phyloP scores from a whole-genome alignment of 92 coral and sea anemone species.

The Phenganax subtilis region DNA sequence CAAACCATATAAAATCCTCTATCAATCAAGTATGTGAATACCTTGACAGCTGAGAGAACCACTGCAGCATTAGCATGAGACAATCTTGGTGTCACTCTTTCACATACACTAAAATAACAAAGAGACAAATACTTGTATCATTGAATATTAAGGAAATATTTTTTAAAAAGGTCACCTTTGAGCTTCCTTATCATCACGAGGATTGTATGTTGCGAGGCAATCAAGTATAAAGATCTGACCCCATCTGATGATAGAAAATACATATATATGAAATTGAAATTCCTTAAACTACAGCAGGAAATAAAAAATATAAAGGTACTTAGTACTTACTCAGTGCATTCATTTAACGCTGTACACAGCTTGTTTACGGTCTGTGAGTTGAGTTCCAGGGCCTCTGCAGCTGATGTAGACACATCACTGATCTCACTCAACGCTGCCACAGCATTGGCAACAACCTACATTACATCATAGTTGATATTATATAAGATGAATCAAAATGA shows the following conservation, averaged over 20 bases:
- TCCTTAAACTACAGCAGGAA: neutral
- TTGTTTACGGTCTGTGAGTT: conserved; percentile 97
- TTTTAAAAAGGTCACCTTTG: conserved; percentile 60
- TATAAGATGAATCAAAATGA: neutral
- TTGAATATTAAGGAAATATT: neutral
- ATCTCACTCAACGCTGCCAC: conserved; percentile 96
- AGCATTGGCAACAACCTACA: conserved; percentile 97
- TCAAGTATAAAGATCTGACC: conserved; percentile 98
- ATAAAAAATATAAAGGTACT: neutral
- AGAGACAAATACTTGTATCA: neutral
- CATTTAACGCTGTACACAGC: conserved; percentile 90
- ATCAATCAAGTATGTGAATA: neutral
- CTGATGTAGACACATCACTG: conserved; percentile 86
- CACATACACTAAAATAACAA: conserved; percentile 69
- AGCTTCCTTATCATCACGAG: conserved; percentile 96
- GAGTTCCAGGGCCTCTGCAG: conserved; percentile 95
- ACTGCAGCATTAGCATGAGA: conserved; percentile 99
- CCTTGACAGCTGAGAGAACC: conserved; percentile 96
- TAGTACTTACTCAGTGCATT: conserved; percentile 91
- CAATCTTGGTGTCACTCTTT: conserved; percentile 94
- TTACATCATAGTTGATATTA: neutral
- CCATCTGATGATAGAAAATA: conserved; percentile 54
- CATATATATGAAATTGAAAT: neutral
- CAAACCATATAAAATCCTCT: neutral
- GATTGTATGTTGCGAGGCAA: conserved; percentile 92